Evolutionary conservation across 2,797 vertebrate species (phyloP), one percentile per base, ranked within the genome.

Genomic region (Momotus momota): DNA sequence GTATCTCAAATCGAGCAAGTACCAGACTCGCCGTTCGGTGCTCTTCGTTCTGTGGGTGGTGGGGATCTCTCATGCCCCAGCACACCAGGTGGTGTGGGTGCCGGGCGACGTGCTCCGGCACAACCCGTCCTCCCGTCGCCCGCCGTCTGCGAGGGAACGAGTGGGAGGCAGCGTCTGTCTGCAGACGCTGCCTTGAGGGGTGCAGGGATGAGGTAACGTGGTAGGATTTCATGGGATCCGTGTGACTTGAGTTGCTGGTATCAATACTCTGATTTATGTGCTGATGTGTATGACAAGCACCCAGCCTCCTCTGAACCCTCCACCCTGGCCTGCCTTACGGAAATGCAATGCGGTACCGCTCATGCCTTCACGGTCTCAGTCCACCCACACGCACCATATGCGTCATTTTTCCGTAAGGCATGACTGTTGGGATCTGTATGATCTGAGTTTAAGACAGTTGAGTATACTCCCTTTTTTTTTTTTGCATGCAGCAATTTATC

Each of bases 1-100:
- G 19, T 11, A 3, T 60, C 9, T 38, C 9, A 11, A 29, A 1
- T 0, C 3, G 40, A 51, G 35, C 52, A 9, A 26, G 52, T 17
- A 16, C 12, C 17, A 7, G 31, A 2, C 7, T 51, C 0, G 3
- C 23, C 1, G 2, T 15, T 11, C 0, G 4, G 33, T 0, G 0
- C 60, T 26, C 3, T 16, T 11, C 1, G 4, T 23, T 57, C 23
- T 4, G 19, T 1, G 1, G 51, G 38, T 33, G 67, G 4, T 29
- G 65, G n/a, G 83, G 77, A 22, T 27, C 10, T 46, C 29, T 54
- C 1, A 0, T 62, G 85, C 54, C 62, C 45, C 52, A 14, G 46
- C 62, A 54, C 0, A 29, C 21, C 0, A 4, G 14, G 20, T 9
- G 48, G 6, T 10, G 19, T 10, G 46, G 7, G 7, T 45, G 49